Evolutionary conservation across 2,113 vertebrate species (phyloP), one percentile per base, ranked within the genome.

Genomic region (Mormyrus lacerda): DNA sequence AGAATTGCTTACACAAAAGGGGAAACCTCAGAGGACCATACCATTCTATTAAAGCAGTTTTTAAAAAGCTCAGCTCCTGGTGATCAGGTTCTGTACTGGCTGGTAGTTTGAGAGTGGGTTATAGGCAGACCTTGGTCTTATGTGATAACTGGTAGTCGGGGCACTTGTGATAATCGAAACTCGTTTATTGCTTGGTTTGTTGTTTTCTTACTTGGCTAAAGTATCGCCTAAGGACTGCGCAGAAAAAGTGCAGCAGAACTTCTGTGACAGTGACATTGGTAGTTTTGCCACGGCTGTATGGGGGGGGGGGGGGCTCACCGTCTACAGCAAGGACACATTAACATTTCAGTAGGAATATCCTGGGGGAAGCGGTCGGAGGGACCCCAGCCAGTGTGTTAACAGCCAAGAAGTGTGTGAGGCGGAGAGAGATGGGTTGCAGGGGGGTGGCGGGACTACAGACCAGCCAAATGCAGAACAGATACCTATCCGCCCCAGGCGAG

Each of bases 391-490:
- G 50, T 19, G 31, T 35, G 51, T 87, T 87, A 53, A 55, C 53
- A 24, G 87, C 55, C 87, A 88, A 45, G 87, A 76, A 88, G 88
- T 35, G 85, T 53, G 85, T 55, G 85, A 45, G 13, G 55, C 55
- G 24, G 58, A 48, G 87, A 27, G 58, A 21, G 55, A 55, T 31
- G 48, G 44, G 87, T 48, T 69, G 55, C 7, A 1, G 44, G 15
- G 31, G 35, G n/a, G 42, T 3, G 44, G n/a, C 31, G 35, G 61
- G 44, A 48, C 85, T 53, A 19, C 85, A 35, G 85, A 87, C 48
- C 50, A 87, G 85, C 85, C 85, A 87, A 87, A 87, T 87, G 85
- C 85, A 53, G 85, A 87, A 47, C 85, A 53, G 85, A 87, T 87
- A 87, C 85, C 85, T 35, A 27, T 55, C 15, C 47, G 85, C 85